Evolutionary conservation across 2,113 vertebrate species (phyloP), one percentile per base, ranked within the genome.

Genomic region (Anser brachyrhynchus): DNA sequence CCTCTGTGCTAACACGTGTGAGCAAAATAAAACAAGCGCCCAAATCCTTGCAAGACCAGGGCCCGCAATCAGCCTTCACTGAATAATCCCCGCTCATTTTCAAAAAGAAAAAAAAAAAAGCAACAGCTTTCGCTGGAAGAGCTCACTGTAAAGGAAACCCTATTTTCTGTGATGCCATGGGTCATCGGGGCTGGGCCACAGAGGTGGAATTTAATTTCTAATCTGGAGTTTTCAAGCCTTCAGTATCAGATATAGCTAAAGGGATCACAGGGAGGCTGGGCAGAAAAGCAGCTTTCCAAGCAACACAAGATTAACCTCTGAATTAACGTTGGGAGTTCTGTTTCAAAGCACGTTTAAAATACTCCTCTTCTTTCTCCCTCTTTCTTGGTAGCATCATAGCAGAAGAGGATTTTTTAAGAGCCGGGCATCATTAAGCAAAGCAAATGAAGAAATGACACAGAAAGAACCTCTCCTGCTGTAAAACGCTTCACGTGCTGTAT

Each of bases 131-230:
- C 51, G 15, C 57, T 75, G 59, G 55, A 86, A 80, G 43, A 78
- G 15, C 18, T 78, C 61, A 4, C 26, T 46, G 13, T 64, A 81
- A 62, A 71, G 31, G 46, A 66, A 91, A 92, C 44, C 3, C 5
- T 26, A 29, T 78, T 93, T 81, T 35, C 65, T 72, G 10, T 51
- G 79, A 55, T 43, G 88, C 11, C 39, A 29, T 5, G 33, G 46
- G 86, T 89, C 72, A 81, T 20, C 65, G 54, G 85, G 82, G 72
- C 82, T 62, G 79, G 62, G 81, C 78, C 54, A 57, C 59, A 37
- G 78, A 66, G 64, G 71, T 93, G 61, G 83, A 94, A 93, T 96
- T 94, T 90, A n/a, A 89, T 92, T 96, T 79, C 89, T 89, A 71
- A 92, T 88, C 92, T 94, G 80, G 69, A 88, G 76, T 84, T 95